phyloP scores from a whole-genome alignment of 1,140 invertebrate species.

The Oncopodura yosiiana region DNA sequence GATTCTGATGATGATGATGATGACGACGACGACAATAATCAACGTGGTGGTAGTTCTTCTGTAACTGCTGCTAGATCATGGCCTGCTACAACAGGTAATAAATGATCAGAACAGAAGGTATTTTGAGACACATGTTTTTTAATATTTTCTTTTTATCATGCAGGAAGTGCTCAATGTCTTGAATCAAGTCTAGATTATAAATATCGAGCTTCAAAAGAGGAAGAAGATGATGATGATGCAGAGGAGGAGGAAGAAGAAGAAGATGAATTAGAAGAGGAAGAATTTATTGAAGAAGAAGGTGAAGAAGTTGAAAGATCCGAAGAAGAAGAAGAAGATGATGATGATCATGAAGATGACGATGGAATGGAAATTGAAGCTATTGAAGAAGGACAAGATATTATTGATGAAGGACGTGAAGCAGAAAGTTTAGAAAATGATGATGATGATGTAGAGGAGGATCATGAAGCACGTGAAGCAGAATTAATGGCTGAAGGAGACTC shows the following conservation, averaged over 20 bases:
- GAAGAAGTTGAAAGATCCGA: constrained; percentile 22
- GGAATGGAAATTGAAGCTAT: constrained; percentile 38
- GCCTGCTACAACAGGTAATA: neutral
- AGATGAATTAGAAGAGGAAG: constrained; percentile 37
- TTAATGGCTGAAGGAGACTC: neutral
- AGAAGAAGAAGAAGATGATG: constrained; percentile 25
- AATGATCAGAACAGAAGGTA: constrained; percentile 1
- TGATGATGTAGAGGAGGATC: constrained; percentile 4
- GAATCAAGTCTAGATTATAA: constrained; percentile 28
- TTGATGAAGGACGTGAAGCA: constrained; percentile 10
- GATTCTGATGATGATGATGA: constrained; percentile 36
- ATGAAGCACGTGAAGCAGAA: constrained; percentile 1
- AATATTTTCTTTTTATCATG: no score
- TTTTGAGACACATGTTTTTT: no score
- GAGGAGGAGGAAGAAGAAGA: constrained; percentile 29
- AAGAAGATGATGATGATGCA: constrained; percentile 37
- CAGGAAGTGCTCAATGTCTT: constrained; percentile 38
- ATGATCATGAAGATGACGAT: constrained; percentile 36
- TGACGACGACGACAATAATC: neutral
- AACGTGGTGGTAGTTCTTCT: neutral
- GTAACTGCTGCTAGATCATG: no score
- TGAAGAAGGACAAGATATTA: constrained; percentile 37
- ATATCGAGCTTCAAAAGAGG: constrained; percentile 16
- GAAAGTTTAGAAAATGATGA: constrained; percentile 10
- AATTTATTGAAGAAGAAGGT: constrained; percentile 27